phyloP scores from a whole-genome alignment of 2,888 invertebrate species.

The Orthosia cruda region DNA sequence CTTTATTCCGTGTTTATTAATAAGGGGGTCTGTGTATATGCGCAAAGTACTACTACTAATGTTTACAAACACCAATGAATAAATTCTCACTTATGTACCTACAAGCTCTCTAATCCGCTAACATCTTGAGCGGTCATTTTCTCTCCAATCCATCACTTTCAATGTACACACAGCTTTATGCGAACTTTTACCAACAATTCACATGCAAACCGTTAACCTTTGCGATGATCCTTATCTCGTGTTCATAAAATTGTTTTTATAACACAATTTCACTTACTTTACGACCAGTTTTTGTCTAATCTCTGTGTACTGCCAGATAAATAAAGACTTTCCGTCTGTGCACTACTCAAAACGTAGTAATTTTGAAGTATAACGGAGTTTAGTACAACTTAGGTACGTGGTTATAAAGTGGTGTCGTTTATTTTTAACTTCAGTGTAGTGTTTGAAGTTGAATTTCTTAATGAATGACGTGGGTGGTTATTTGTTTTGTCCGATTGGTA shows the following conservation, averaged over 20 bases:
- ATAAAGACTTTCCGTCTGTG: conserved; percentile 53
- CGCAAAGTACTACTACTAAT: not conserved
- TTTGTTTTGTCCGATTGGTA: conserved; percentile 40
- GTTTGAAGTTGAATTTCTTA: conserved; percentile 29
- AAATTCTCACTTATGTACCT: conserved; percentile 27
- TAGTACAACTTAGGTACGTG: conserved; percentile 8
- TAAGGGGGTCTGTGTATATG: not conserved
- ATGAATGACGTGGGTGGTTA: conserved; percentile 26
- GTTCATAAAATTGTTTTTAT: conserved; percentile 63
- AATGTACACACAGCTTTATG: conserved; percentile 51
- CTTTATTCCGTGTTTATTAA: no score
- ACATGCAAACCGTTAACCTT: conserved; percentile 68
- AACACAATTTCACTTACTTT: conserved; percentile 66
- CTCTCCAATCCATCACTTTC: conserved; percentile 31
- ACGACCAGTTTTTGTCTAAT: conserved; percentile 51
- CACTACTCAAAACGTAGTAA: conserved; percentile 28
- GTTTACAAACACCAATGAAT: conserved; percentile 1
- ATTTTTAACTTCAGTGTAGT: conserved; percentile 45
- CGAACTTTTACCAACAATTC: conserved; percentile 58
- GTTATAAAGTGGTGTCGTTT: conserved; percentile 41
- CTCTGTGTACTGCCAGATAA: conserved; percentile 51
- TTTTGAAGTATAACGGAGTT: conserved; percentile 38
- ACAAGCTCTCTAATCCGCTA: conserved; percentile 46
- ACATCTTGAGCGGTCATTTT: conserved; percentile 42
- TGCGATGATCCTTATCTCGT: conserved; percentile 67